Conservation (phyloP, 2,888 invertebrate genomes). For the Parnassius glacialis region DNA sequence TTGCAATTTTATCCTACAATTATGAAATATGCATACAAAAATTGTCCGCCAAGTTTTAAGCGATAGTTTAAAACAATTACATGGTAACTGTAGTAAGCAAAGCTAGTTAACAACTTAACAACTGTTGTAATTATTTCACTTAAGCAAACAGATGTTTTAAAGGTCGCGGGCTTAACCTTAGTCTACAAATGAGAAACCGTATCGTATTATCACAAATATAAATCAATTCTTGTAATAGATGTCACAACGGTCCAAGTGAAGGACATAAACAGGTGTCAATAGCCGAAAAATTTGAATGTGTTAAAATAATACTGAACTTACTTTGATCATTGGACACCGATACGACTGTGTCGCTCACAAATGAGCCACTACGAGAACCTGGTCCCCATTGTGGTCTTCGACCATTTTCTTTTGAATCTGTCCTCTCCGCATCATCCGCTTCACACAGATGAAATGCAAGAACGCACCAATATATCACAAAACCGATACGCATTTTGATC, state of each 20-base stretch:
- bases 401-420: conserved; percentile 65
- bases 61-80: too few species aligned
- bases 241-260: conserved; percentile 41
- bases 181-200: conserved; percentile 7
- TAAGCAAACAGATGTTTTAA: conserved; percentile 35
- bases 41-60: too few species aligned
- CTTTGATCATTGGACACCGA: conserved; percentile 70
- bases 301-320: conserved; percentile 53
- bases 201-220: conserved; percentile 16
- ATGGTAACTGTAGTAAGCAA: too few species aligned
- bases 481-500: conserved; percentile 78
- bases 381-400: conserved; percentile 72
- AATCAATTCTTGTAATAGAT: conserved; percentile 19
- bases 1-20: too few species aligned
- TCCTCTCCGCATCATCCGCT: conserved; percentile 73
- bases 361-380: conserved; percentile 60
- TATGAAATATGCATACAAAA: too few species aligned
- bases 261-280: conserved; percentile 67
- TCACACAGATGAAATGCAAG: conserved; percentile 73
- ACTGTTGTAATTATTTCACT: conserved; percentile 21
- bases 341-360: conserved; percentile 55
- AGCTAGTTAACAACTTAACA: neutral
- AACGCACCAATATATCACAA: conserved; percentile 77
- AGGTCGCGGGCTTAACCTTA: conserved; percentile 31
- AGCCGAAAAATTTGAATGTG: conserved; percentile 44